Evolutionary conservation across 2,888 invertebrate species (phyloP).

Genomic region (Galerucella calmariensis): DNA sequence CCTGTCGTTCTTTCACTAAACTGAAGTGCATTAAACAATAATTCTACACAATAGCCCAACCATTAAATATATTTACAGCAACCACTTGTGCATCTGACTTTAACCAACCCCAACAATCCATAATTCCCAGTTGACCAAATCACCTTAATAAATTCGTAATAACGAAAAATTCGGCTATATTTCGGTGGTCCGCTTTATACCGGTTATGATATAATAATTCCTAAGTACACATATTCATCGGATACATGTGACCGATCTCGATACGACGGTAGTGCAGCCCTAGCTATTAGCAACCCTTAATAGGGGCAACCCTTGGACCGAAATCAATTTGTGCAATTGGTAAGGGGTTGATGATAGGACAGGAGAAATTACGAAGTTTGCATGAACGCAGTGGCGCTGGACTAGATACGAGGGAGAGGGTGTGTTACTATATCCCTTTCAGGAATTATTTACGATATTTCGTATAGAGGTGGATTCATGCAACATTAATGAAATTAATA

Average conservation of each 20-base stretch:
- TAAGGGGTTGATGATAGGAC: constrained; percentile 54
- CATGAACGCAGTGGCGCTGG: constrained; percentile 45
- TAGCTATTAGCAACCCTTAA: constrained; percentile 52
- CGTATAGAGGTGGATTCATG: too few species aligned
- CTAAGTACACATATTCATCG: constrained; percentile 55
- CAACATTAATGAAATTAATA: too few species aligned
- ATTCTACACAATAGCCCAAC: constrained; percentile 59
- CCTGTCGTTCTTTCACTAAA: constrained; percentile 35
- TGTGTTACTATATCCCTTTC: too few species aligned
- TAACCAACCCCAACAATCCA: constrained; percentile 56
- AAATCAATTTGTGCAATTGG: constrained; percentile 63
- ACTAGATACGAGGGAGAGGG: not conserved
- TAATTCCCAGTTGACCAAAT: constrained; percentile 42
- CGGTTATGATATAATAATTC: constrained; percentile 62
- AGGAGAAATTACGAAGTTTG: constrained; percentile 55
- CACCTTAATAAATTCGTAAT: not conserved
- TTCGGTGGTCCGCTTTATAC: constrained; percentile 33
- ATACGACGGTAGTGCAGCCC: constrained; percentile 45
- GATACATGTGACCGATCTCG: constrained; percentile 54
- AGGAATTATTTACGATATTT: too few species aligned
- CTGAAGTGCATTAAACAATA: constrained; percentile 49
- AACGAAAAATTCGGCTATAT: not conserved
- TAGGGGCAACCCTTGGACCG: constrained; percentile 44
- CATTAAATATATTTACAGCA: constrained; percentile 63
- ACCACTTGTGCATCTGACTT: constrained; percentile 66